Evolutionary conservation across 2,113 vertebrate genomes (phyloP).

Genomic region (Cheirogaleus medius): DNA sequence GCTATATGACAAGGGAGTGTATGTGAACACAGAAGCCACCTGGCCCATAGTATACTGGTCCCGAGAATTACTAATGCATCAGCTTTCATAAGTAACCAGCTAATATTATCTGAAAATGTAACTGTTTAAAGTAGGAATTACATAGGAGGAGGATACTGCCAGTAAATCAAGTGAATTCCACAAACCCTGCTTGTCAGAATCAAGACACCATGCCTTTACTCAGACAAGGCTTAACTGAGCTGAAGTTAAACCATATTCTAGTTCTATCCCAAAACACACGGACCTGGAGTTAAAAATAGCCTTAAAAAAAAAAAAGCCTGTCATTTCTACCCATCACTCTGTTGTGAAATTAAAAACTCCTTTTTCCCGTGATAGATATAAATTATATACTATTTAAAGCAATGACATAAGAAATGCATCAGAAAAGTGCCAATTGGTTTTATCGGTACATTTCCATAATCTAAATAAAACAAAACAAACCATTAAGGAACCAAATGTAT

Average conservation of each 20-base stretch:
- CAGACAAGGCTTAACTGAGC: not conserved
- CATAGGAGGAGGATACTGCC: not conserved
- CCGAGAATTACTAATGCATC: not conserved
- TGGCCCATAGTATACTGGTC: not conserved
- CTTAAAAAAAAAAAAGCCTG: not conserved
- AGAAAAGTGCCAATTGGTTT: not conserved
- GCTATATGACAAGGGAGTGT: not conserved
- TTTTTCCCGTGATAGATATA: not conserved
- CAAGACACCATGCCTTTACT: not conserved
- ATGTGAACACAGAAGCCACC: not conserved
- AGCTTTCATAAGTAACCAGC: not conserved
- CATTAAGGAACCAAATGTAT: not conserved
- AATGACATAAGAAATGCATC: not conserved
- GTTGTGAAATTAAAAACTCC: slow-evolving; percentile 44
- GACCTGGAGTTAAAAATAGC: not conserved
- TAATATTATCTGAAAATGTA: not conserved
- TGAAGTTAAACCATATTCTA: not conserved
- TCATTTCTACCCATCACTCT: not conserved
- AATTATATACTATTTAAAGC: slow-evolving; percentile 15
- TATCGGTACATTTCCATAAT: not conserved
- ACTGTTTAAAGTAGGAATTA: not conserved
- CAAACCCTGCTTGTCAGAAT: not conserved
- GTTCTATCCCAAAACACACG: slow-evolving; percentile 18
- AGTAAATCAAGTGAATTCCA: not conserved
- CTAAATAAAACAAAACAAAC: slow-evolving; percentile 43